Conservation (phyloP, 2,888 invertebrate species). For the Diloba caeruleocephala region DNA sequence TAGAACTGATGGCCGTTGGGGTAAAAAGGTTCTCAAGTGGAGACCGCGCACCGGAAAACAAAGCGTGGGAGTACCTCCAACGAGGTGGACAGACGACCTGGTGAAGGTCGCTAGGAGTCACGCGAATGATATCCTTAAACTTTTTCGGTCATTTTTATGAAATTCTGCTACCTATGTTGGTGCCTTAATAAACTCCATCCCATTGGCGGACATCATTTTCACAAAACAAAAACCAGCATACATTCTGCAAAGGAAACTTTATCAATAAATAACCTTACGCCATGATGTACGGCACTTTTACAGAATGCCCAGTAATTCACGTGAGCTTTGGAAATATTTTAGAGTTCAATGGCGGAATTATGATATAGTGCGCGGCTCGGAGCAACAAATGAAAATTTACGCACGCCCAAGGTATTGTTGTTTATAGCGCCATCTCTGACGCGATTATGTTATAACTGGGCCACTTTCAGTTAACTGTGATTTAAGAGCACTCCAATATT, state of each 20-base stretch:
- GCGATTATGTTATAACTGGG: slow-evolving; percentile 53
- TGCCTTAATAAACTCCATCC: slow-evolving; percentile 18
- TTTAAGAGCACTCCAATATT: slow-evolving; percentile 36
- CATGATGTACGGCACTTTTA: slow-evolving; percentile 60
- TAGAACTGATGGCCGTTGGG: too few species aligned
- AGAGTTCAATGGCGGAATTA: slow-evolving; percentile 79
- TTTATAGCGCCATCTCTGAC: slow-evolving; percentile 62
- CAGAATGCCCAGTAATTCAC: slow-evolving; percentile 53
- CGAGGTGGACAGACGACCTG: too few species aligned
- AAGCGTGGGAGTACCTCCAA: too few species aligned
- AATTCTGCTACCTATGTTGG: neutral
- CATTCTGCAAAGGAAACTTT: slow-evolving; percentile 56
- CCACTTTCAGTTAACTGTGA: slow-evolving; percentile 51
- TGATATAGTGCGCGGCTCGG: slow-evolving; percentile 70
- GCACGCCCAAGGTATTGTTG: slow-evolving; percentile 69
- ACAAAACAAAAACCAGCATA: slow-evolving; percentile 46
- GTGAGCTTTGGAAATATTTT: slow-evolving; percentile 72
- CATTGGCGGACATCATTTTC: slow-evolving; percentile 15
- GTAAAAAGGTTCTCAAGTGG: too few species aligned
- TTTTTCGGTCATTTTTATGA: too few species aligned
- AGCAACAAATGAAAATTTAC: slow-evolving; percentile 78
- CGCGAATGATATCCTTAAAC: too few species aligned
- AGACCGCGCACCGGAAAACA: too few species aligned
- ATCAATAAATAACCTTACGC: slow-evolving; percentile 62
- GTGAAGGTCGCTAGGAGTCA: too few species aligned